A percentile compares a stretch with the other conserved stretches of the same genome.
Evolutionary conservation across 2,113 vertebrate genomes (phyloP).

Genomic region (Oenanthe oenanthe): DNA sequence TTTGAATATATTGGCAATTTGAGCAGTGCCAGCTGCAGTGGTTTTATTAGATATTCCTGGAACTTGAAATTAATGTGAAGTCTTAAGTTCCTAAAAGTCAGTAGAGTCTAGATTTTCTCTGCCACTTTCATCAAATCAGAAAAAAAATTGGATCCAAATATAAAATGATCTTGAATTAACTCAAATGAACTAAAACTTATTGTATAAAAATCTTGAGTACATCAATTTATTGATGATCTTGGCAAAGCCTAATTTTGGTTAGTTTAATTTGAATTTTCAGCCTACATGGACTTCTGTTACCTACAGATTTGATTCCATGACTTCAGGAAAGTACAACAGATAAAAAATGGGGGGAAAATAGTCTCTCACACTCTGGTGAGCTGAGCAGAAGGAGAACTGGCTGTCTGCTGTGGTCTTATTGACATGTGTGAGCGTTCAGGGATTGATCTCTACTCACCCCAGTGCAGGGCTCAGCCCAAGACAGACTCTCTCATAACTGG

Average conservation of each 20-base stretch:
- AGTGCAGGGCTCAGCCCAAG: background rate
- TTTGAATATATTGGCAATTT: slow-evolving; percentile 16
- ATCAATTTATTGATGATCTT: background rate
- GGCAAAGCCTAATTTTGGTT: background rate
- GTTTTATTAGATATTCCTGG: slow-evolving; percentile 50
- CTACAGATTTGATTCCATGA: background rate
- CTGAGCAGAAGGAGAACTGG: background rate
- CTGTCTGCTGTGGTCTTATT: background rate
- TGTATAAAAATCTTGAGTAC: background rate
- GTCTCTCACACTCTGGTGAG: background rate
- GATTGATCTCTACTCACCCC: background rate
- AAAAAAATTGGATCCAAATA: background rate
- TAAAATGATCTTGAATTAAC: background rate
- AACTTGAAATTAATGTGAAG: slow-evolving; percentile 41
- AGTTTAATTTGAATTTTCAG: background rate
- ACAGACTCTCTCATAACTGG: background rate
- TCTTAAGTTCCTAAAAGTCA: background rate
- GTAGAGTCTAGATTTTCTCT: background rate
- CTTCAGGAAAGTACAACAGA: background rate
- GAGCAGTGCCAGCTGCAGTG: background rate
- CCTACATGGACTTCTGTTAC: background rate
- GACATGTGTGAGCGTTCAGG: background rate
- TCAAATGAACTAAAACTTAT: background rate
- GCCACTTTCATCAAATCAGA: background rate
- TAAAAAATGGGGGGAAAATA: background rate